Conservation (phyloP, 2,797 vertebrate genomes). For the Silurus lanzhouensis region DNA sequence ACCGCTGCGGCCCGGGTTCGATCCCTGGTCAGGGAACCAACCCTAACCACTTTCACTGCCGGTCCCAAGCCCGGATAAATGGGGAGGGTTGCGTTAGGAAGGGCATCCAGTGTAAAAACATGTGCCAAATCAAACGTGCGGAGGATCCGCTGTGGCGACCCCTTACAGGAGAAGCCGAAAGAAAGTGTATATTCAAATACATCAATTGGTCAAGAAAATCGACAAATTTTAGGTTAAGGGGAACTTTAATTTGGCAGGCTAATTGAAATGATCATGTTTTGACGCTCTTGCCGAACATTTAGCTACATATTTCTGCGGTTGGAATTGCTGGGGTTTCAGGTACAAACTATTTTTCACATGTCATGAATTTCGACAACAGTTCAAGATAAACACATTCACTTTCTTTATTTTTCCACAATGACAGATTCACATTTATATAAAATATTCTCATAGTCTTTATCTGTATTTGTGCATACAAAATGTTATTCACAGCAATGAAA, state of each 20-base stretch:
- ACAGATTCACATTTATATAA: conserved; percentile 42
- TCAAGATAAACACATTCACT: not conserved
- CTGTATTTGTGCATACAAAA: conserved; percentile 21
- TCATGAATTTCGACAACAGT: not conserved
- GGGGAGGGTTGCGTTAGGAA: no score
- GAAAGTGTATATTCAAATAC: no score
- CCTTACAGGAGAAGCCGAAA: no score
- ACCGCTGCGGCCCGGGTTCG: no score
- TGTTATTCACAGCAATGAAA: conserved; percentile 32
- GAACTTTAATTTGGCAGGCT: not conserved
- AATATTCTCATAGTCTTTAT: conserved; percentile 29
- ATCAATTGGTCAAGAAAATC: not conserved
- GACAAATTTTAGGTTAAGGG: not conserved
- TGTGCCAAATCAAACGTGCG: no score
- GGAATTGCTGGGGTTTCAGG: not conserved
- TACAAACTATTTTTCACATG: not conserved
- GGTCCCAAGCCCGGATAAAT: no score
- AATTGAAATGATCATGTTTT: not conserved
- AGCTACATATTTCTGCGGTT: no score
- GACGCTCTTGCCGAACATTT: not conserved
- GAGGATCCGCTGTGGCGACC: no score
- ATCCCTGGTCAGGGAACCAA: no score
- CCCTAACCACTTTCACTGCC: no score
- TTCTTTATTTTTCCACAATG: conserved; percentile 25
- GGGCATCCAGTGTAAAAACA: no score